These are phyloP conservation scores for Morpho helenor DNA, from an alignment of 2,888 invertebrate genomes.

Conservation along the genomic window DNA sequence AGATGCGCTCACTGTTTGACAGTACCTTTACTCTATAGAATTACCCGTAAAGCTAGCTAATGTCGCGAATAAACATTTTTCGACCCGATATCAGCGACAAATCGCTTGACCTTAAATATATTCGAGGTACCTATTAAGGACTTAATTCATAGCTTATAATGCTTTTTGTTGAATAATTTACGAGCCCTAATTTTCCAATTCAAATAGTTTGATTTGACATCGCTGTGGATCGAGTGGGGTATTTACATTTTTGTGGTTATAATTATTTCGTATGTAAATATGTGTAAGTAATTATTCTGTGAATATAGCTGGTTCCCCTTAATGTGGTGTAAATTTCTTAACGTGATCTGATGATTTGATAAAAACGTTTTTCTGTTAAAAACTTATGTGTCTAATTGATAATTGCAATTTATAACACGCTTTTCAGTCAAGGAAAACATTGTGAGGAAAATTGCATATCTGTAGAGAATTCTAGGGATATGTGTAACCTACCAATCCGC, in stretches of 20 bases:
- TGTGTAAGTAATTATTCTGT: too few relatives aligned
- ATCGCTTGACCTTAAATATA: slow-evolving; percentile 8
- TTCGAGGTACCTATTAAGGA: slow-evolving; percentile 17
- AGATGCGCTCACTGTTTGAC: background rate
- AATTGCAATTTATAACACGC: too few relatives aligned
- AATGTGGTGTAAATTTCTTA: too few relatives aligned
- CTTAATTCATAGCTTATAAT: slow-evolving; percentile 18
- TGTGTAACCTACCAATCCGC: too few relatives aligned
- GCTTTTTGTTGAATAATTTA: slow-evolving; percentile 19
- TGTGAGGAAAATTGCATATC: too few relatives aligned
- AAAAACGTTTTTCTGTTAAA: too few relatives aligned
- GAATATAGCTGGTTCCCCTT: too few relatives aligned
- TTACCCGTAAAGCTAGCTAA: slow-evolving; percentile 7
- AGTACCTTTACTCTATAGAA: slow-evolving; percentile 3
- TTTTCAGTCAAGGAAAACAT: too few relatives aligned
- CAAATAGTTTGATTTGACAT: slow-evolving; percentile 9
- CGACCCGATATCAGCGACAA: slow-evolving; percentile 11
- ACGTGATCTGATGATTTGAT: too few relatives aligned
- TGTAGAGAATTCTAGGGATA: too few relatives aligned
- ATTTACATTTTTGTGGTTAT: background rate
- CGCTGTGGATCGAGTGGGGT: background rate
- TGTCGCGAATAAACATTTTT: slow-evolving; percentile 11
- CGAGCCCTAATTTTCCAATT: slow-evolving; percentile 11
- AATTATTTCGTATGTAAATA: background rate
- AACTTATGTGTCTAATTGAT: too few relatives aligned